Evolutionary conservation across 1,140 invertebrate genomes (phyloP).

Genomic region (Periplaneta americana): DNA sequence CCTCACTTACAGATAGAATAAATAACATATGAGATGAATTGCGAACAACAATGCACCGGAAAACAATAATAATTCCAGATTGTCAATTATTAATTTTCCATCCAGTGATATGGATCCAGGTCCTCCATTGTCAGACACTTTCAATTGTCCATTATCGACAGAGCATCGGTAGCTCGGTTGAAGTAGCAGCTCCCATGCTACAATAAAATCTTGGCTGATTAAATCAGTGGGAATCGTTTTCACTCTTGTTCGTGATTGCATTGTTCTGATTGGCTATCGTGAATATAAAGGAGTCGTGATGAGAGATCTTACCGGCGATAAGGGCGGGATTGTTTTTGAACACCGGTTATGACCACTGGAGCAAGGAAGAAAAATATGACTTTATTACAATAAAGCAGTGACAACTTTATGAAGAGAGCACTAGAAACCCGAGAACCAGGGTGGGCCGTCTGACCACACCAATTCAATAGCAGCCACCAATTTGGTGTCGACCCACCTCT

Average conservation of each 20-base stretch:
- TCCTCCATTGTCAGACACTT: not conserved
- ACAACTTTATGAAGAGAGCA: not conserved
- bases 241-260: not conserved
- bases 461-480: not conserved
- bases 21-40: not conserved
- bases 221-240: not conserved
- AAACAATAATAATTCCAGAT: not conserved
- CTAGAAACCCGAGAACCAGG: not conserved
- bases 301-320: not conserved
- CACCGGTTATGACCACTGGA: not conserved
- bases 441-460: not conserved
- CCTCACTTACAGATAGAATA: not conserved
- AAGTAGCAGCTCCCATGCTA: not conserved
- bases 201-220: not conserved
- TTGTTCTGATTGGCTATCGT: not conserved
- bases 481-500: too few species aligned
- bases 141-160: not conserved
- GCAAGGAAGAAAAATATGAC: not conserved
- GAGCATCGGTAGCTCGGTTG: not conserved
- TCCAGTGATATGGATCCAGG: not conserved
- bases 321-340: not conserved
- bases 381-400: not conserved
- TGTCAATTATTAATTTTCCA: not conserved
- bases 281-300: not conserved
- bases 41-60: not conserved